Percentiles rank a stretch among this genome's conserved stretches.
Conservation (phyloP, 2,113 vertebrate genomes). For the Melozone crissalis region DNA sequence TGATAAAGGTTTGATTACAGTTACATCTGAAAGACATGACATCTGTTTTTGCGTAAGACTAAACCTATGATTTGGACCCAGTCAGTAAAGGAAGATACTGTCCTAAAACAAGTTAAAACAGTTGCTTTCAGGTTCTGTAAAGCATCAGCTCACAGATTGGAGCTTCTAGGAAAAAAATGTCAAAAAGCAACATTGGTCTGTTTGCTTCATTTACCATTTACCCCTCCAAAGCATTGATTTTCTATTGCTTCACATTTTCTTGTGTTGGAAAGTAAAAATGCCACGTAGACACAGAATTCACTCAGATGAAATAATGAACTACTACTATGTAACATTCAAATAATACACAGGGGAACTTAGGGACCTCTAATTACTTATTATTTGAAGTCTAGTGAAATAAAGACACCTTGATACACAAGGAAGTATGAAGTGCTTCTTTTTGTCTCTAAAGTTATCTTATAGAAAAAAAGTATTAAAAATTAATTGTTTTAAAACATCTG, state of each 20-base stretch:
- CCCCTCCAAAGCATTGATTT: neutral
- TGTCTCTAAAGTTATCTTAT: neutral
- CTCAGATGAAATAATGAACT: neutral
- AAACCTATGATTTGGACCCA: neutral
- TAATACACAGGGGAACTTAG: neutral
- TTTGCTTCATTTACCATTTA: neutral
- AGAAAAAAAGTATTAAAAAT: neutral
- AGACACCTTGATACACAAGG: neutral
- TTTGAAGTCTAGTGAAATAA: neutral
- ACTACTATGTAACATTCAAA: neutral
- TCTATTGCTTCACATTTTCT: neutral
- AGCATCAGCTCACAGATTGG: neutral
- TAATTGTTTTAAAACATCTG: neutral
- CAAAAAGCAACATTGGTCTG: neutral
- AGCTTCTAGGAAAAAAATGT: neutral
- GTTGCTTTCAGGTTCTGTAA: neutral
- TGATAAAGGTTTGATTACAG: conserved; percentile 48
- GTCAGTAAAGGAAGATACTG: neutral
- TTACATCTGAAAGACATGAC: neutral
- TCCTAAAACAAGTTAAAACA: neutral
- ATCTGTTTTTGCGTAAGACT: conserved; percentile 18
- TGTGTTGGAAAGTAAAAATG: neutral
- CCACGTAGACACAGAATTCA: neutral
- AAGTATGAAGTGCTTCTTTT: neutral
- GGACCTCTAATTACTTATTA: neutral